These are phyloP conservation scores for Catamblyrhynchus diadema DNA, from an alignment of 2,797 vertebrate species.

Conservation along the genomic window DNA sequence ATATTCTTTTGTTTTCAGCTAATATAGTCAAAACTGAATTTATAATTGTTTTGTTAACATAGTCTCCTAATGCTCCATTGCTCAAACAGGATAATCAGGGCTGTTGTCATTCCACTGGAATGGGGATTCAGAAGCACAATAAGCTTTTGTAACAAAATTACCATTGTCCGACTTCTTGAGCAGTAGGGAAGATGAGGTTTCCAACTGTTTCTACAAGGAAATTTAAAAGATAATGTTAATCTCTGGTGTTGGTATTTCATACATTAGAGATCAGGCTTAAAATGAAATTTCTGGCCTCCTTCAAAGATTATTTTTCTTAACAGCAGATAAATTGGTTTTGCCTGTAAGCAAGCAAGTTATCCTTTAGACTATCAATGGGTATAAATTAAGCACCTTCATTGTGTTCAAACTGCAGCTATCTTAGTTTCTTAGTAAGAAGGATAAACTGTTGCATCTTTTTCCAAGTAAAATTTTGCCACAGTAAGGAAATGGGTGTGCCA, in stretches of 20 bases:
- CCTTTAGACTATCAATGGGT: background rate
- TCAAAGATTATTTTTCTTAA: background rate
- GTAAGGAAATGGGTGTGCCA: background rate
- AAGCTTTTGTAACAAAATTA: conserved; percentile 4
- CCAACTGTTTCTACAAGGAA: conserved; percentile 6
- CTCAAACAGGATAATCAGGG: background rate
- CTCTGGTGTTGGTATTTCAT: background rate
- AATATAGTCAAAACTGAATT: background rate
- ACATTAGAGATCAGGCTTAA: background rate
- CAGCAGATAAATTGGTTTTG: background rate
- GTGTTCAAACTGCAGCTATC: too few species aligned
- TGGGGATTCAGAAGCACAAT: background rate
- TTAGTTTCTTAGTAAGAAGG: background rate
- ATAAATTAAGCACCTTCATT: background rate
- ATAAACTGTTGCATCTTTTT: background rate
- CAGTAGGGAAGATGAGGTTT: conserved; percentile 9
- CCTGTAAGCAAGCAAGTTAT: background rate
- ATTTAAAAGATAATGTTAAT: background rate
- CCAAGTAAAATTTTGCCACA: background rate
- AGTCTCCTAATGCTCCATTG: background rate
- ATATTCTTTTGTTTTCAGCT: conserved; percentile 12
- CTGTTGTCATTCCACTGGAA: background rate
- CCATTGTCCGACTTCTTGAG: background rate
- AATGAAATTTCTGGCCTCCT: background rate
- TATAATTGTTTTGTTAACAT: background rate